Base-by-base conservation (phyloP, 2,797 vertebrate genomes). In the Tolypeutes matacus region DNA sequence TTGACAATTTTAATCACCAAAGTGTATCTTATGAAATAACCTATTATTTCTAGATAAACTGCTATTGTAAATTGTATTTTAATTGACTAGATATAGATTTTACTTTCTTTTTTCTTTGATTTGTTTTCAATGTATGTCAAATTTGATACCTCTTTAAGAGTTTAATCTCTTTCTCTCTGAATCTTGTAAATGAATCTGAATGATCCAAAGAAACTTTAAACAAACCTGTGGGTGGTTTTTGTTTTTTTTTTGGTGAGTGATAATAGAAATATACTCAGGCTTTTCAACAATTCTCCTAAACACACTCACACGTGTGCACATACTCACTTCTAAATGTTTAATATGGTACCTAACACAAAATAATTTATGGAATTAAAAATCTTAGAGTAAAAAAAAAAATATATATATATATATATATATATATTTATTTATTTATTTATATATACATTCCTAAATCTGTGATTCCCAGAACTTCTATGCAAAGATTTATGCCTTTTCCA, bases 21-120 rank as follows among this genome's bases (percentile, higher is more conserved):
- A 77, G 7, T 11, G 42, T 29, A 34, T 69, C 29, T 51, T n/a
- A n/a, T 13, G n/a, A 76, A 58, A 46, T 17, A 21, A 39, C 34
- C 29, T 49, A 23, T 62, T 58, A 39, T 84, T 58, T 72, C 42
- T 17, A 72, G 65, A 20, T 46, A 56, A 65, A n/a, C 21, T 76
- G 46, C n/a, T 21, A 34, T 25, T 25, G 27, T 18, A 56, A 73
- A 82, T 65, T 85, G 75, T 84, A 39, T 83, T 64, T 65, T 56
- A 76, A 42, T 76, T 42, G 2, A 65, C n/a, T 39, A 23, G 53
- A 58, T 39, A n/a, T 36, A 73, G 34, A 60, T 73, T 80, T 73
- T 92, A 76, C 46, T 27, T 62, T 73, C 49, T 62, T 75, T 81
- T 49, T 72, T 27, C 51, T 81, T 65, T 46, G 81, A 42, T 67